These are phyloP conservation scores for Aphis craccivora DNA, from an alignment of 1,140 invertebrate genomes.

Conservation along the genomic window DNA sequence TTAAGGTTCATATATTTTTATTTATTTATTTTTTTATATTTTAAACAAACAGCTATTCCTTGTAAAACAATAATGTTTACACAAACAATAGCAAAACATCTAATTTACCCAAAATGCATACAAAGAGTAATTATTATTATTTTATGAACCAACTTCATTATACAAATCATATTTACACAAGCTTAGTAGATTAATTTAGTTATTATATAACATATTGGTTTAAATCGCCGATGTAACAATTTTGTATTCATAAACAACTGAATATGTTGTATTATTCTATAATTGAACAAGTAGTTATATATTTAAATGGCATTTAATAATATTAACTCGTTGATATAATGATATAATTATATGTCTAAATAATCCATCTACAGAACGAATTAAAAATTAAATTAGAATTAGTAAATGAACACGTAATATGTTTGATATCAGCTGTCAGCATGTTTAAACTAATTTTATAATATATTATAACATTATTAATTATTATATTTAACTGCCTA, in stretches of 20 bases:
- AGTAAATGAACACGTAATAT: background rate
- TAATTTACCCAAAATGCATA: background rate
- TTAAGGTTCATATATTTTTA: background rate
- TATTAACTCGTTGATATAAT: background rate
- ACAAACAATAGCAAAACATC: background rate
- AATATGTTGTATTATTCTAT: background rate
- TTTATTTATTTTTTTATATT: background rate
- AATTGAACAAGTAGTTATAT: background rate
- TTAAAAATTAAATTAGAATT: background rate
- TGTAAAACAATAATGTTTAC: background rate
- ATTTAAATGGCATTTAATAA: background rate
- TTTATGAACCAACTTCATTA: background rate
- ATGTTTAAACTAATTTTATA: background rate
- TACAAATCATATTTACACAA: background rate
- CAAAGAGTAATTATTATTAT: background rate
- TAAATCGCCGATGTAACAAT: background rate
- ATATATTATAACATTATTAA: too few relatives aligned
- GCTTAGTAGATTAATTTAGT: background rate
- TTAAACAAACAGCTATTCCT: background rate
- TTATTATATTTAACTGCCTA: too few relatives aligned
- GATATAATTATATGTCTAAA: background rate
- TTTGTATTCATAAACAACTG: background rate
- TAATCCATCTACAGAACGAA: background rate
- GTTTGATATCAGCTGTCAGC: background rate
- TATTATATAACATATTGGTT: background rate